Conservation (phyloP, 2,797 vertebrate genomes). For the Hypotaenidia okinawae region DNA sequence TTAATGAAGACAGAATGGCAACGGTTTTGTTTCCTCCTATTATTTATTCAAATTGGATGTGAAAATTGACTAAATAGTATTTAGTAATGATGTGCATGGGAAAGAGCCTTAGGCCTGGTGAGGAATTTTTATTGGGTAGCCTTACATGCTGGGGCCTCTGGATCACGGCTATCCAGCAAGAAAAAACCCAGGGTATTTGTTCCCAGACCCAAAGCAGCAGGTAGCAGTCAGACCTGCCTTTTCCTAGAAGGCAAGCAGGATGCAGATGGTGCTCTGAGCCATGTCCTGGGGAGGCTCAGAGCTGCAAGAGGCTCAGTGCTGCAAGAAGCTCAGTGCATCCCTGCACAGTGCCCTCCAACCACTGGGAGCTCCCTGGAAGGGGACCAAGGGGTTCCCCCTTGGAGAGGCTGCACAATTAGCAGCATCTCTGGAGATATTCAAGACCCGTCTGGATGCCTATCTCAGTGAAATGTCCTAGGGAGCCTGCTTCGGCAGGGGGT, state of each 20-base stretch:
- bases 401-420: neutral
- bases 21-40: neutral
- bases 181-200: neutral
- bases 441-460: too few relatives aligned
- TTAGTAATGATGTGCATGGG: neutral
- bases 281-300: neutral
- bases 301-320: neutral
- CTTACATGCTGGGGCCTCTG: neutral
- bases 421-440: too few relatives aligned
- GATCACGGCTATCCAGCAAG: neutral
- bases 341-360: fast-evolving
- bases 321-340: too few relatives aligned
- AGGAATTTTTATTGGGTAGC: neutral
- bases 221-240: neutral
- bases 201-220: neutral
- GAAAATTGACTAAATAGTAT: neutral
- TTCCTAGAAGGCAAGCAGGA: neutral
- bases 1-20: slow-evolving; percentile 16
- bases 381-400: neutral
- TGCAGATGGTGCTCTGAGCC: neutral
- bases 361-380: neutral
- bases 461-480: too few relatives aligned
- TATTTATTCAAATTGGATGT: neutral
- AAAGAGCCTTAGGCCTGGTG: neutral
- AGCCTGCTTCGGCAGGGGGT: too few relatives aligned